Conservation (phyloP, 2,113 vertebrate species). For the Syngnathoides biaculeatus region DNA sequence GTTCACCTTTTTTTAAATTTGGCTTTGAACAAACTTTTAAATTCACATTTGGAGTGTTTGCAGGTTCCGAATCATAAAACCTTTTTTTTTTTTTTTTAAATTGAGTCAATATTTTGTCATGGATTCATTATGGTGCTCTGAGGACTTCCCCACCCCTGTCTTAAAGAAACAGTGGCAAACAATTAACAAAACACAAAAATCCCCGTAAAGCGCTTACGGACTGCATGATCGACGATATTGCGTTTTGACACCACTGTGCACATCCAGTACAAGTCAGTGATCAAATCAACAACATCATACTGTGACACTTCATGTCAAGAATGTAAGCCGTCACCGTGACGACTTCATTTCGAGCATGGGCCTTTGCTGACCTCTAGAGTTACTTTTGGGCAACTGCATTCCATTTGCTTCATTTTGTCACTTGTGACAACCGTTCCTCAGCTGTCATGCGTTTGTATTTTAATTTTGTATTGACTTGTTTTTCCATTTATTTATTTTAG, state of each 20-base stretch:
- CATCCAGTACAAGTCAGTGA: conserved; percentile 39
- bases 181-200: not conserved
- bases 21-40: too few relatives aligned
- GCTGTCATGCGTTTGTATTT: conserved; percentile 31
- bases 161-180: not conserved
- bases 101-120: not conserved
- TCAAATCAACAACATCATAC: conserved; percentile 53
- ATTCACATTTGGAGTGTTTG: too few relatives aligned
- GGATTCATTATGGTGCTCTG: not conserved
- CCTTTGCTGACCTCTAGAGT: conserved; percentile 73
- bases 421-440: conserved; percentile 12
- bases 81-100: not conserved
- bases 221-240: not conserved
- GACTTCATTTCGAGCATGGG: conserved; percentile 55
- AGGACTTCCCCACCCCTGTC: not conserved
- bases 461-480: not conserved
- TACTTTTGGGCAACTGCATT: conserved; percentile 67
- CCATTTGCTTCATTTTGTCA: conserved; percentile 40
- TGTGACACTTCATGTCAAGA: conserved; percentile 61
- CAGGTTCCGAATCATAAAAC: too few relatives aligned
- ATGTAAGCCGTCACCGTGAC: conserved; percentile 51
- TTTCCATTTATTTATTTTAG: not conserved
- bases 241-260: not conserved
- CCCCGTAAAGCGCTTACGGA: too few relatives aligned
- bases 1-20: too few relatives aligned